Evolutionary conservation across 1,140 invertebrate species (phyloP).

Genomic region (Drosophila nannoptera): DNA sequence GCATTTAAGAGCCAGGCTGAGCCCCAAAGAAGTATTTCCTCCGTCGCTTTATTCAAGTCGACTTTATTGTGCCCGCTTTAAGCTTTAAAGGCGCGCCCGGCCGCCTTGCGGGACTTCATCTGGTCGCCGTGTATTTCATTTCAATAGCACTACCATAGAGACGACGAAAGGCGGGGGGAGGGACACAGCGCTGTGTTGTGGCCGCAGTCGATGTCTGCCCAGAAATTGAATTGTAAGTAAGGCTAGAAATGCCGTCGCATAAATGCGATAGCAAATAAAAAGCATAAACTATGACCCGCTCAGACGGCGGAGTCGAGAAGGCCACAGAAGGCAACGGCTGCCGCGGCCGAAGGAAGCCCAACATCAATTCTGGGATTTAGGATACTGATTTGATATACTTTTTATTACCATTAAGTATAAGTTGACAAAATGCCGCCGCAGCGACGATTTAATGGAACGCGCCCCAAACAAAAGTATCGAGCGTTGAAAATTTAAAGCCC

Average conservation of each 20-base stretch:
- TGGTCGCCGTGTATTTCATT: constrained; percentile 16
- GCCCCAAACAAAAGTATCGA: constrained; percentile 35
- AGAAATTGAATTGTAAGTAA: constrained; percentile 76
- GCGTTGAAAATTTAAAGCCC: constrained; percentile 65
- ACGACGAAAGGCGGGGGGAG: background rate
- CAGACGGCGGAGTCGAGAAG: constrained; percentile 18
- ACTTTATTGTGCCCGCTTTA: constrained; percentile 10
- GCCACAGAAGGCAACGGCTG: constrained; percentile 1
- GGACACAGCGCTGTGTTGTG: constrained; percentile 51
- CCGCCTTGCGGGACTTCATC: constrained; percentile 2
- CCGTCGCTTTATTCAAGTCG: background rate
- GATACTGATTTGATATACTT: constrained; percentile 79
- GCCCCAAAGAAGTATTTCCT: too few relatives aligned
- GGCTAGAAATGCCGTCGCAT: constrained; percentile 67
- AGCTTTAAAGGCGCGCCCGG: constrained; percentile 23
- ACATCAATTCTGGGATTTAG: constrained; percentile 78
- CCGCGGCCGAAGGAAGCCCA: constrained; percentile 56
- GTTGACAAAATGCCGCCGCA: constrained; percentile 61
- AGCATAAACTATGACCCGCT: constrained; percentile 42
- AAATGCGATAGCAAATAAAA: constrained; percentile 58
- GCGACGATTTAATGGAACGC: constrained; percentile 56
- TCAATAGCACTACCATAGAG: constrained; percentile 5
- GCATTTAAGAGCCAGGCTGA: too few relatives aligned
- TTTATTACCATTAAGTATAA: constrained; percentile 78
- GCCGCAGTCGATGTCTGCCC: constrained; percentile 47